phyloP scores from a whole-genome alignment of 2,113 vertebrate species.

The Muntiacus reevesi region DNA sequence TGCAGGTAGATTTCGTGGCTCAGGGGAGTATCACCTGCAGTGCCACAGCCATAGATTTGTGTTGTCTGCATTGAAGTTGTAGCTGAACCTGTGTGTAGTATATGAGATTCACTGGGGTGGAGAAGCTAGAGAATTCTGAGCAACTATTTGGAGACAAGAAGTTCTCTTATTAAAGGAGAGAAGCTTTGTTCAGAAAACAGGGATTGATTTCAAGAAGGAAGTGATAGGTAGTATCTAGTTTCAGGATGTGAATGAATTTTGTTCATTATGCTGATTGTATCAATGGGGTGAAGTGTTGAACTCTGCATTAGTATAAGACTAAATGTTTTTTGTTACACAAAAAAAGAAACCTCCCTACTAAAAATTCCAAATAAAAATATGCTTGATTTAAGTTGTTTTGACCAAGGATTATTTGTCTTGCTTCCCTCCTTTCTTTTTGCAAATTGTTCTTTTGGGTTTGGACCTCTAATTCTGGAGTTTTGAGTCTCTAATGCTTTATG shows the following conservation, averaged over 20 bases:
- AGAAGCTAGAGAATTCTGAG: neutral
- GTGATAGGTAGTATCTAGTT: neutral
- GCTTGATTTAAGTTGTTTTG: neutral
- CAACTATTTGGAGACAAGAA: neutral
- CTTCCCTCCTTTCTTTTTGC: neutral
- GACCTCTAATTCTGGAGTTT: neutral
- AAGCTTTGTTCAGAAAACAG: neutral
- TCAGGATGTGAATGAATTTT: neutral
- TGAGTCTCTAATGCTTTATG: neutral
- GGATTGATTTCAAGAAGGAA: neutral
- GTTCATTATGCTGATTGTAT: neutral
- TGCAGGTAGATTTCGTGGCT: neutral
- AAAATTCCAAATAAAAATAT: neutral
- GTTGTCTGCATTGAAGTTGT: neutral
- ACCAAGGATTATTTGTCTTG: neutral
- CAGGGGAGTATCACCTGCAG: neutral
- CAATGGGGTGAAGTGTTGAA: neutral
- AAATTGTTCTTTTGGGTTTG: neutral
- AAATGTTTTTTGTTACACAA: neutral
- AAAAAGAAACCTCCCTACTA: neutral
- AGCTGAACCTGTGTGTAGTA: neutral
- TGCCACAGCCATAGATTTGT: neutral
- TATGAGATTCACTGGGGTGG: neutral
- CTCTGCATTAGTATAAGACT: neutral
- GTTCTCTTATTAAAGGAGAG: neutral